Base-by-base conservation (phyloP, 2,888 invertebrate genomes). In the Heliconius hortense region DNA sequence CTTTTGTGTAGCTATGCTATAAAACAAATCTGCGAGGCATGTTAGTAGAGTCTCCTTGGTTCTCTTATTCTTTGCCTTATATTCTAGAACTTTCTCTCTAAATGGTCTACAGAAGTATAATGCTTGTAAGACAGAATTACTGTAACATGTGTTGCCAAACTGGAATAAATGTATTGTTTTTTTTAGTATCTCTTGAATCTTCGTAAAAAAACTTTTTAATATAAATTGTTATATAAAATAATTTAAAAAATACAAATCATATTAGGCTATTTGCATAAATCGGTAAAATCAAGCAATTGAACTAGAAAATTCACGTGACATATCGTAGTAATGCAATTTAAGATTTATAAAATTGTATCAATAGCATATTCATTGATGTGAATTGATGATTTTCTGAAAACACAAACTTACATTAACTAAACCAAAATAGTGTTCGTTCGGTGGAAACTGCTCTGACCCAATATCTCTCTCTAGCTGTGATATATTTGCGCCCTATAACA, bases 91-190 rank as follows among this genome's bases (percentile, higher is more conserved):
- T 94, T 98, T 99, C 86, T 99, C 99, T 89, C 99, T 96, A 90
- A 99, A 99, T 77, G 99, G 99, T 87, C 98, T 97, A 94, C 99
- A 99, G 92, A 99, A 99, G 91, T 99, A 99, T 81, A 99, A 95
- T 48, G 99, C 99, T 96, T 99, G 99, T 81, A 99, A 95, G 82
- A 99, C 99, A 66, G 99, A 99, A 94, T 99, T 99, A 90, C 99
- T 99, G 91, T 99, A 99, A 94, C 99, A 99, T 48, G 99, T 99
- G 94, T 99, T 99, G 82, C 99, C 99, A 95, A 99, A 99, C 97
- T 98, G 94, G 82, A 96, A 95, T 86, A 72, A 76, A 79, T 74
- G 74, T 43, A 59, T 56, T 28, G 21, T 13, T 68, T 28, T 11
- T 67, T 35, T 66, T 11, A 26, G 21, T 28, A 43, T 21, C 15